These are phyloP conservation scores for Scolopax rusticola DNA, from an alignment of 2,797 vertebrate species.

Conservation along the genomic window DNA sequence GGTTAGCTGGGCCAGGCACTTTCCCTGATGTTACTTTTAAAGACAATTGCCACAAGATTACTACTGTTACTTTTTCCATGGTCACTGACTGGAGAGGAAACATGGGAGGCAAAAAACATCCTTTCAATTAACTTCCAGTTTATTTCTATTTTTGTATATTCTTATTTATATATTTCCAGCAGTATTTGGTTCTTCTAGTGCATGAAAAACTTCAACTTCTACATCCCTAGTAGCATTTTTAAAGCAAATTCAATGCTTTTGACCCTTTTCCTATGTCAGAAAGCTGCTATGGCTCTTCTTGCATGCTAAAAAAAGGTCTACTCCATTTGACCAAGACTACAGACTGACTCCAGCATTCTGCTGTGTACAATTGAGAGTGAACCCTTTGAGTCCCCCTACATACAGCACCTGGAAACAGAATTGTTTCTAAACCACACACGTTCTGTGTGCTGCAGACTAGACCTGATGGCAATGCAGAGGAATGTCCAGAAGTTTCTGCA, in stretches of 20 bases:
- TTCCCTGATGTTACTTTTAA: background rate
- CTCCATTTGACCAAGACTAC: background rate
- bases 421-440: background rate
- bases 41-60: background rate
- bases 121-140: background rate
- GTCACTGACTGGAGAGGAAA: background rate
- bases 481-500: slow-evolving; percentile 82
- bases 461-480: slow-evolving; percentile 78
- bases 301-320: background rate
- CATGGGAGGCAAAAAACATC: background rate
- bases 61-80: background rate
- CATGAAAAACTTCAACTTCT: background rate
- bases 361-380: accelerated
- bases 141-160: background rate
- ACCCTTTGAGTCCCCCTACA: background rate
- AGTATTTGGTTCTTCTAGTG: background rate
- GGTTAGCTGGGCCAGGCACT: background rate
- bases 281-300: background rate
- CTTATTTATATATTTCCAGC: background rate
- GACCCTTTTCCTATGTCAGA: background rate
- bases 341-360: background rate
- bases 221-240: background rate
- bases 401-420: background rate
- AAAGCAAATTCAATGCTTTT: background rate
- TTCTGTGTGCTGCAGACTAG: slow-evolving; percentile 60